Base-by-base conservation (phyloP, 2,113 vertebrate genomes). In the Echinops telfairi region DNA sequence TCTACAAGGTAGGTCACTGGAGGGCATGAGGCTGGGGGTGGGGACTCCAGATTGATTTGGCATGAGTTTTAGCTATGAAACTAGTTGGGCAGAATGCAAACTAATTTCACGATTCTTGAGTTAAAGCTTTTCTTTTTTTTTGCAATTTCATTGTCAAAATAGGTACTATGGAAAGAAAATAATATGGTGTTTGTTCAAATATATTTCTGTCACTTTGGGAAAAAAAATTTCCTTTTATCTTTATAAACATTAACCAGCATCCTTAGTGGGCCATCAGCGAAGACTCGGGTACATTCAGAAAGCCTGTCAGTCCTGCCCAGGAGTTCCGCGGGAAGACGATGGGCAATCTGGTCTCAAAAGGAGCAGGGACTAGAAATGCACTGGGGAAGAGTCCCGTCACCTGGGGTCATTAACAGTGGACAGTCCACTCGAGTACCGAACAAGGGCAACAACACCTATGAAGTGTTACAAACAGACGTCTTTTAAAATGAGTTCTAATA, bases 61-160 rank as follows among this genome's bases (percentile, higher is more conserved):
- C n/a, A 2, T 80, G 31, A 62, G 10, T 81, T 77, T 66, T 43
- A 89, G 92, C 27, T 31, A 78, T 78, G 27, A 16, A 78, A 31
- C 43, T 36, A 53, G 27, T 53, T 11, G 58, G 40, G 40, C 10
- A 6, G 58, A 11, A 64, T 29, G 47, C 47, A 53, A 36, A 11
- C 1, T 85, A 88, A 75, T 5, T 62, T 78, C 78, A 36, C 77
- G 11, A 91, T n/a, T 78, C 43, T 14, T 78, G 27, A 3, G 40
- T 27, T 88, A 43, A 58, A 83, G 29, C 53, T 71, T 58, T 80
- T 3, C 40, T 40, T 40, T 6, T 53, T 53, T 53, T 53, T 53
- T 53, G 20, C 22, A 80, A 73, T 89, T 64, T 62, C 16, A 58
- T 77, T 82, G 27, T 93, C 31, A 80, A 94, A 89, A 60, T 88